Evolutionary conservation across 2,113 vertebrate species (phyloP), one percentile per base, ranked within the genome.

Genomic region (Podarcis raffonei): DNA sequence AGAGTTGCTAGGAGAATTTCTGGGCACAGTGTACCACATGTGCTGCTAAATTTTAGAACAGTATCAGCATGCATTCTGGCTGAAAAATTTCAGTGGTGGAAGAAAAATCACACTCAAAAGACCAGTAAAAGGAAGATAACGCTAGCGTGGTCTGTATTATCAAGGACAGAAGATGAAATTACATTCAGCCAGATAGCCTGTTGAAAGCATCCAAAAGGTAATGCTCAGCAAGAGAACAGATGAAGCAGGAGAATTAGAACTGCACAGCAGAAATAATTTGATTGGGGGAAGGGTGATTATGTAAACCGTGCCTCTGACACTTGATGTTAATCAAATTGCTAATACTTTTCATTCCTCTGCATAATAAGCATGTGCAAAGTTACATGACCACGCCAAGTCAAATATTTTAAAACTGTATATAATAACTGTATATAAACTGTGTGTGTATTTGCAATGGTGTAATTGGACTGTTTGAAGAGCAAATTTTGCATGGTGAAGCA

Each of bases 1-100:
- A 94, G 91, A 91, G 96, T 96, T 95, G 96, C 96, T 96, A 96
- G 94, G 97, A 96, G 95, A 93, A 83, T 91, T 95, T 92, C 91
- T 89, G 94, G 89, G 92, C 92, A 92, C 93, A 94, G 93, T 92
- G 95, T 94, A 89, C 91, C 89, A 93, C 94, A 89, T 91, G 94
- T 90, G 90, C 92, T 83, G 92, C 94, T 93, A 91, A 92, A 93
- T 92, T 91, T 95, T 84, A 91, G 93, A 90, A 90, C 91, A 92
- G 92, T 93, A 82, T 94, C 84, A 89, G 76, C 74, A 91, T 95
- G 89, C 90, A 84, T 80, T 85, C 89, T 66, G 84, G 92, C 57
- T 82, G 94, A 92, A 87, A 87, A 90, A 94, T 48, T 3, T 92
- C 87, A 12, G 94, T 84, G 94, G 83, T 69, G 82, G 92, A 92